Conservation (phyloP, 1,140 invertebrate species). For the Triops cancriformis region DNA sequence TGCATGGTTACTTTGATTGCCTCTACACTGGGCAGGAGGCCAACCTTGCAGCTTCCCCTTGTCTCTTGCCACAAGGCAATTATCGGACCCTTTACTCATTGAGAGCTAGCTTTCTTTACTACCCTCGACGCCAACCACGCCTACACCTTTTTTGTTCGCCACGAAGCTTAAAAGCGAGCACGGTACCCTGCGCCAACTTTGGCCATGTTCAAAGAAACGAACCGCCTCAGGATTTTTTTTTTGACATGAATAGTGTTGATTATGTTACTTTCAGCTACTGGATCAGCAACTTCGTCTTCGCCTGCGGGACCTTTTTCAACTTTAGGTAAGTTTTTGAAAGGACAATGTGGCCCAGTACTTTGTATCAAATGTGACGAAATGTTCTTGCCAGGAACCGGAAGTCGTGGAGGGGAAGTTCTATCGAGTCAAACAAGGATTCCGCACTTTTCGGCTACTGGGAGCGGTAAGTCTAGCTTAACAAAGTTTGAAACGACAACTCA, state of each 20-base stretch:
- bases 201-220: not conserved
- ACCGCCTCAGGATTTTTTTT: not conserved
- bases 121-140: not conserved
- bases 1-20: not conserved
- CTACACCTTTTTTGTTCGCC: not conserved
- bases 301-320: not conserved
- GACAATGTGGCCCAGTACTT: too few species aligned
- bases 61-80: conserved; percentile 12
- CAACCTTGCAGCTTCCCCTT: conserved; percentile 4
- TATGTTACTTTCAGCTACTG: not conserved
- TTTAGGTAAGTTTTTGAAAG: not conserved
- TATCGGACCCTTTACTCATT: conserved; percentile 11
- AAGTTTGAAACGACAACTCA: too few species aligned
- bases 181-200: not conserved
- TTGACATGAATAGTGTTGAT: not conserved
- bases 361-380: too few species aligned
- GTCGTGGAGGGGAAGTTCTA: not conserved
- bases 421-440: not conserved
- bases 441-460: not conserved
- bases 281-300: not conserved
- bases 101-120: conserved; percentile 7
- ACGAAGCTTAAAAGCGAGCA: too few species aligned
- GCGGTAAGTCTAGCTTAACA: not conserved
- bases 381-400: not conserved
- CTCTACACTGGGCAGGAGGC: not conserved